Evolutionary conservation across 1,140 invertebrate species (phyloP).

Genomic region (Trichogramma pretiosum): DNA sequence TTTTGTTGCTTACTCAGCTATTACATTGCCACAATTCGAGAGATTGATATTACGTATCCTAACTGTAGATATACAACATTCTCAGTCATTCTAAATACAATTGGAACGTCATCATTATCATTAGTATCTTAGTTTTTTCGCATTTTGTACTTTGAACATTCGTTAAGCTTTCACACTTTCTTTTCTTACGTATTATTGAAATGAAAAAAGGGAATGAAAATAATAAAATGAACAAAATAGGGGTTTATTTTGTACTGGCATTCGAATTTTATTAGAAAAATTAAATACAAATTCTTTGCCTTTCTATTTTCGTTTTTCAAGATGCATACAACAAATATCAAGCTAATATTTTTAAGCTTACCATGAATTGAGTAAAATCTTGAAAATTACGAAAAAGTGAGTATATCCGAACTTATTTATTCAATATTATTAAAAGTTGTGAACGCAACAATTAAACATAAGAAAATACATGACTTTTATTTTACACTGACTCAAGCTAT

Average conservation of each 20-base stretch:
- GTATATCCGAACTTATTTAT: constrained; percentile 15
- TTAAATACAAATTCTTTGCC: constrained; percentile 36
- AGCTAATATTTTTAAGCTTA: neutral
- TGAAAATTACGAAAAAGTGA: neutral
- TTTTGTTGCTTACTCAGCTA: too few relatives aligned
- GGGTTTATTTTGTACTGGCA: constrained; percentile 44
- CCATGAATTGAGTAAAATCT: neutral
- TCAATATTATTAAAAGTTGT: constrained; percentile 12
- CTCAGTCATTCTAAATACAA: too few relatives aligned
- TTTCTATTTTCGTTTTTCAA: constrained; percentile 9
- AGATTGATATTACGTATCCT: too few relatives aligned
- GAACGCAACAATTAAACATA: constrained; percentile 17
- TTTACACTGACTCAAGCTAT: constrained; percentile 9
- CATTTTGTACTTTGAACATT: too few relatives aligned
- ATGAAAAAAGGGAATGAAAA: too few relatives aligned
- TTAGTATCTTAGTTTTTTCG: too few relatives aligned
- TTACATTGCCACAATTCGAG: too few relatives aligned
- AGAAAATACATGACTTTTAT: constrained; percentile 10
- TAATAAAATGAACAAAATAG: too few relatives aligned
- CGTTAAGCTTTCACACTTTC: too few relatives aligned
- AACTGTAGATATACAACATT: too few relatives aligned
- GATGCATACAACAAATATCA: constrained; percentile 4
- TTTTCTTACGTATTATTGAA: too few relatives aligned
- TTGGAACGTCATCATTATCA: too few relatives aligned
- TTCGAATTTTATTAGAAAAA: constrained; percentile 42